These are phyloP conservation scores for Pterocles burchelli DNA, from an alignment of 2,113 vertebrate genomes.

Conservation along the genomic window DNA sequence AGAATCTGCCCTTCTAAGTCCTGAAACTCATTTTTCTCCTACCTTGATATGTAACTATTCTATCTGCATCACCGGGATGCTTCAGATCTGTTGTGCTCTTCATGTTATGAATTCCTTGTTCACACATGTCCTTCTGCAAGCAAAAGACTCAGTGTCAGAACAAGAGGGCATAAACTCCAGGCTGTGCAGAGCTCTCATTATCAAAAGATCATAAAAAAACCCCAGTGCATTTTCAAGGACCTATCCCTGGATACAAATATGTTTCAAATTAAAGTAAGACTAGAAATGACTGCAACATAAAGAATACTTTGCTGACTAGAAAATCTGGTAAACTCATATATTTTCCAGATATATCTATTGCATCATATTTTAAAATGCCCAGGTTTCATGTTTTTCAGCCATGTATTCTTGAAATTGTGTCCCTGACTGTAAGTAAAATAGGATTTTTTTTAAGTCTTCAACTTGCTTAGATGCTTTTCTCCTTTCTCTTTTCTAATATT, in stretches of 20 bases:
- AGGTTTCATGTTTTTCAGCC: slow-evolving; percentile 1
- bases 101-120: neutral
- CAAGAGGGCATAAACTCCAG: neutral
- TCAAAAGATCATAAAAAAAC: neutral
- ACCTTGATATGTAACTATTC: neutral
- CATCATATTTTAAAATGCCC: neutral
- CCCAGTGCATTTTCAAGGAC: neutral
- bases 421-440: neutral
- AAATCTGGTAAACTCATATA: slow-evolving; percentile 20
- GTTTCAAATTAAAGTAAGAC: slow-evolving; percentile 25
- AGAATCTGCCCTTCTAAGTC: neutral
- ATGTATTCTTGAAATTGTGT: neutral
- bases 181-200: neutral
- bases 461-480: neutral
- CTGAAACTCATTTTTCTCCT: neutral
- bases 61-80: neutral
- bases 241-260: neutral
- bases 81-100: neutral
- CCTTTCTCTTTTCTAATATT: neutral
- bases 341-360: neutral
- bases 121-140: neutral
- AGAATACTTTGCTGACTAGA: neutral
- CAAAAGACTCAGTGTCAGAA: neutral
- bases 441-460: neutral
- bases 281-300: neutral